Evolutionary conservation across 30 jellyfish, hydroid and myxozoan species (phyloP), one percentile per base, ranked within the genome.

Genomic region (Cassiopea andromeda): DNA sequence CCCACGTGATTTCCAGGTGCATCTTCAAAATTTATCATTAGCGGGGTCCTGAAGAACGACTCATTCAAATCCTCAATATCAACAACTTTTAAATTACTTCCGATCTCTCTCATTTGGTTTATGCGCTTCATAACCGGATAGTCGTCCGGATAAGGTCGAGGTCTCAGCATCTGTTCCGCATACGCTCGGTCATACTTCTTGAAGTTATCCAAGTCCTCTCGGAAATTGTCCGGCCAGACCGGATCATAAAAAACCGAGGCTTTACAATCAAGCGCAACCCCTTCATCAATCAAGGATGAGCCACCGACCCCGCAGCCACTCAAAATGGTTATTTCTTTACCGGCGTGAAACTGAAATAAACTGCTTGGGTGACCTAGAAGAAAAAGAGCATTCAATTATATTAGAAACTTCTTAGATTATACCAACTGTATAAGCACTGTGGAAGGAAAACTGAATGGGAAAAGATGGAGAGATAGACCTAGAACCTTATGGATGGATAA

Each of bases 271-370:
- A 96, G 84, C 0, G 99, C 97, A 79, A 96, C 96, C 13, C 97
- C 98, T 79, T 96, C 99, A 80, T 96, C 97, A 27, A 94, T 92
- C 13, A 96, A 90, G 1, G 99, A 96, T 3, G 98, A 87, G 19
- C 99, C 99, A 73, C 99, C 99, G 18, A 96, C 95, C 0, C 99
- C 99, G 78, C 98, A 91, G 50, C 98, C 92, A 43, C 97, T 82
- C 98, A 96, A 79, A 1, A 96, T 98, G 44, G 99, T 86, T 58
- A 96, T 81, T 66, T 89, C 98, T 73, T 92, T 88, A 81, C 94
- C 77, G 8, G 93, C 97, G 81, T 96, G 82, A 86, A 96, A 96
- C 44, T 88, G 97, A 75, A 92, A 91, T 48, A 96, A 77, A 60
- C 91, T 86, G 78, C 98, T 82, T 10, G 99, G 98, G 73, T 96